Percentiles rank a stretch among this genome's conserved stretches.
Conservation (phyloP, 2,113 vertebrate species). For the Aramus guarauna region DNA sequence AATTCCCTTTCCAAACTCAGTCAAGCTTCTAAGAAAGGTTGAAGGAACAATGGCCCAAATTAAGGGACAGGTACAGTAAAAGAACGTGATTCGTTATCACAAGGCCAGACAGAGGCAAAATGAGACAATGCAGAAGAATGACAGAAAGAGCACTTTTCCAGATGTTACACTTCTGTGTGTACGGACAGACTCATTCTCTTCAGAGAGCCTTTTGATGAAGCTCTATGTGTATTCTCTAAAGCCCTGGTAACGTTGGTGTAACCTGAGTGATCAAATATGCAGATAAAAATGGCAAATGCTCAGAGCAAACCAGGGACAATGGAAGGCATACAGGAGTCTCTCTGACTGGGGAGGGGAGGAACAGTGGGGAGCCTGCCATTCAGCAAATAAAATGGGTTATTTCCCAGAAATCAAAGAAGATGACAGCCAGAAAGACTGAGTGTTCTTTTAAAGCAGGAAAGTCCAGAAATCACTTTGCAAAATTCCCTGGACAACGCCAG, state of each 20-base stretch:
- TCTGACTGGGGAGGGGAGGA: neutral
- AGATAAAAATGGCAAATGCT: neutral
- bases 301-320: neutral
- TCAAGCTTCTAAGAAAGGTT: neutral
- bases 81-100: neutral
- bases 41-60: neutral
- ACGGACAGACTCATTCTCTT: neutral
- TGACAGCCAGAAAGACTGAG: neutral
- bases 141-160: neutral
- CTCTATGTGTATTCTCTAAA: neutral
- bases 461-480: neutral
- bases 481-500: neutral
- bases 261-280: neutral
- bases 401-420: neutral
- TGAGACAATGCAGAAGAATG: neutral
- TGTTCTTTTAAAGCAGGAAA: neutral
- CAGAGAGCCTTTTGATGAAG: neutral
- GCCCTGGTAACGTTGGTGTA: fast-evolving
- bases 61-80: neutral
- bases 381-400: neutral
- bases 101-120: neutral
- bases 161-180: neutral
- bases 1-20: neutral
- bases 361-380: fast-evolving
- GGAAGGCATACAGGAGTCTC: neutral